Evolutionary conservation across 2,888 invertebrate species (phyloP).

Genomic region (Eubasilissa splendida): DNA sequence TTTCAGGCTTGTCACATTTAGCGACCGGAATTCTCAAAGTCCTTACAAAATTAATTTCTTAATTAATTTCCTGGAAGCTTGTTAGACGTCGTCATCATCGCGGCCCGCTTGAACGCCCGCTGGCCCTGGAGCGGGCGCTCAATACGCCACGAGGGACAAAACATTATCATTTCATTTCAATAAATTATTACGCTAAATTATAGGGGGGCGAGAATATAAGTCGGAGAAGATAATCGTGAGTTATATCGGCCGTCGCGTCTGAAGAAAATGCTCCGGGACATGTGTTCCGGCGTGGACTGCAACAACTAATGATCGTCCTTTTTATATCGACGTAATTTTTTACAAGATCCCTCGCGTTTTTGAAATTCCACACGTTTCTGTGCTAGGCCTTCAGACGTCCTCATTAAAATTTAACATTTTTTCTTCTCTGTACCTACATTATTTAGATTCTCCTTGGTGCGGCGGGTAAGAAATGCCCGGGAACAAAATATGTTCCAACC

Average conservation of each 20-base stretch:
- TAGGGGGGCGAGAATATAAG: constrained; percentile 55
- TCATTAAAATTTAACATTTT: not conserved
- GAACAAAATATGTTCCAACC: too few species aligned
- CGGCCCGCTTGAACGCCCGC: not conserved
- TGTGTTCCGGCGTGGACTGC: constrained; percentile 23
- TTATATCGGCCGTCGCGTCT: constrained; percentile 46
- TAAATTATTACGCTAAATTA: constrained; percentile 59
- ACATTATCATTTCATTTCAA: constrained; percentile 59
- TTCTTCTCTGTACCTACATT: too few species aligned
- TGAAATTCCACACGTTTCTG: not conserved
- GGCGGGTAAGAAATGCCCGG: too few species aligned
- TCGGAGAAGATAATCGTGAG: constrained; percentile 56
- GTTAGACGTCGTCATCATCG: too few species aligned
- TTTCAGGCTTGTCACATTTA: too few species aligned
- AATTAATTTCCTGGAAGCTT: too few species aligned
- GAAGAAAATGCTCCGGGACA: constrained; percentile 48
- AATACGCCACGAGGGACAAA: constrained; percentile 58
- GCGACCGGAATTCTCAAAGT: too few species aligned
- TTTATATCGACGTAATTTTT: not conserved
- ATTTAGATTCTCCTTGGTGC: too few species aligned
- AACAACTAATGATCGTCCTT: too few species aligned
- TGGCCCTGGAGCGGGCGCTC: constrained; percentile 38
- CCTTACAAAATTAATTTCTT: too few species aligned
- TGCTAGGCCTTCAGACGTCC: not conserved
- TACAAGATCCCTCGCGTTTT: not conserved